These are phyloP conservation scores for Euplexia lucipara DNA, from an alignment of 2,888 invertebrate genomes.

Conservation along the genomic window DNA sequence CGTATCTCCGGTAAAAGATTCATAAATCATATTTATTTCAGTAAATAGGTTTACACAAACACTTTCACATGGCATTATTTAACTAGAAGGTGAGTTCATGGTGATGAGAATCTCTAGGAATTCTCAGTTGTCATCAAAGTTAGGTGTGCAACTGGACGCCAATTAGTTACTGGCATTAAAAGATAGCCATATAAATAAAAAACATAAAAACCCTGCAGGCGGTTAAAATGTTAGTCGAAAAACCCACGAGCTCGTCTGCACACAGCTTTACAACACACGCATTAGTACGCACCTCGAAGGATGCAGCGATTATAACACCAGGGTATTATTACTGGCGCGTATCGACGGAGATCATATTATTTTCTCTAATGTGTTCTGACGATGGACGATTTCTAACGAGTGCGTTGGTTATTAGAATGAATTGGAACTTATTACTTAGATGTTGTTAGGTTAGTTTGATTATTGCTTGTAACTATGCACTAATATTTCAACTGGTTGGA, in stretches of 20 bases:
- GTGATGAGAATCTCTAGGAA: too few relatives aligned
- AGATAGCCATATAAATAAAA: too few relatives aligned
- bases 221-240: not conserved
- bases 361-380: constrained; percentile 60
- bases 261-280: constrained; percentile 36
- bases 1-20: too few relatives aligned
- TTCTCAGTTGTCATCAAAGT: too few relatives aligned
- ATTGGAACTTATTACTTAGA: constrained; percentile 48
- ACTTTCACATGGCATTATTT: too few relatives aligned
- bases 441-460: constrained; percentile 8
- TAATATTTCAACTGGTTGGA: not conserved
- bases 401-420: constrained; percentile 33
- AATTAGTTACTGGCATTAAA: too few relatives aligned
- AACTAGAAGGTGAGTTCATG: too few relatives aligned
- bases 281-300: constrained; percentile 50
- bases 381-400: constrained; percentile 46
- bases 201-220: too few relatives aligned
- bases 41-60: too few relatives aligned
- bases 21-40: too few relatives aligned
- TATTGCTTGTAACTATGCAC: too few relatives aligned
- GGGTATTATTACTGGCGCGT: constrained; percentile 61
- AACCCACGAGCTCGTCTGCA: constrained; percentile 8
- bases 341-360: constrained; percentile 64
- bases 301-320: constrained; percentile 57
- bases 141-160: too few relatives aligned